Base-by-base conservation (phyloP, 2,797 vertebrate genomes). In the Cyclopterus lumpus region DNA sequence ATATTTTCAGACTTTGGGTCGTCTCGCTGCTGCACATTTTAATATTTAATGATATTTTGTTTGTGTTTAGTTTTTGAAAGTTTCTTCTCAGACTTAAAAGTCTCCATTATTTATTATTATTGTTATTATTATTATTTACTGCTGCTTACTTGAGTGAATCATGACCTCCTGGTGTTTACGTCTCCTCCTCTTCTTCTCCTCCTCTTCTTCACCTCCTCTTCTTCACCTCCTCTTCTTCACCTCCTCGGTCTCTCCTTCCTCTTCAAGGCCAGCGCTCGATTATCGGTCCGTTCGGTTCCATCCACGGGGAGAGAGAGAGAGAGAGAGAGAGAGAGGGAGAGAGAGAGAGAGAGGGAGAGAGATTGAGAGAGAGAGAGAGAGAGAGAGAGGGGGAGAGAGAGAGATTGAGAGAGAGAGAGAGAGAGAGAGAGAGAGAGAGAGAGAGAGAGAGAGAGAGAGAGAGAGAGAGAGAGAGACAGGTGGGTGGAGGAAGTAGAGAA, bases 111-210 rank as follows among this genome's bases (percentile, higher is more conserved):
- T 30, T 30, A 30, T 30, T 6, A 32, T n/a, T 28, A 26, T 10
- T 6, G 36, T 63, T 32, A 42, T 57, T 14, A 12, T 10, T 8
- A 22, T 3, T 1, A 16, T 66, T 51, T 6, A 16, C 4, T 20
- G 40, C 15, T 44, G 85, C 91, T 91, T 80, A 91, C 92, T 88
- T 32, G 86, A 91, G 2, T 89, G 90, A 68, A 92, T 93, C 92
- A 93, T 93, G 77, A 26, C 49, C 32, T 6, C 6, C n/a, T 14
- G 9, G 51, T 51, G n/a, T 62, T 16, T 24, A 15, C 1, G 20
- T 38, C n/a, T 67, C 61, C 18, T 12, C 40, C 8, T 15, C 8
- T 20, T 59, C 16, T 11, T 11, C 70, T 73, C 79, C 73, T 26
- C 62, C n/a, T n/a, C n/a, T n/a, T n/a, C n/a, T n/a, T n/a, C n/a